Evolutionary conservation across 2,113 vertebrate species (phyloP), one percentile per base, ranked within the genome.

Genomic region (Maylandia zebra): DNA sequence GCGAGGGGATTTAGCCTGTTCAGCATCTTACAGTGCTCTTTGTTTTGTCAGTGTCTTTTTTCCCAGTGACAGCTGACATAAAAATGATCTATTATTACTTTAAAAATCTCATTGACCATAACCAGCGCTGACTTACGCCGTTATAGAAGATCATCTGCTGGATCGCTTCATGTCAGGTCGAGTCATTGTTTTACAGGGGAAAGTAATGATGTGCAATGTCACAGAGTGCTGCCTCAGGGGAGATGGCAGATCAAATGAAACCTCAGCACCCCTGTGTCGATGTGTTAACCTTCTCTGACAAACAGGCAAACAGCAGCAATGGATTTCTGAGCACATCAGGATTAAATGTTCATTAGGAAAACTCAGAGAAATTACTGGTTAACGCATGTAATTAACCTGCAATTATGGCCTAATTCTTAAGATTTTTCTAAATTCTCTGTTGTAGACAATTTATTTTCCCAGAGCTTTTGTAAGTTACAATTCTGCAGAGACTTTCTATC

Each of bases 241-340:
- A 24, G 79, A 89, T 16, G 78, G 82, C 84, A 59, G 50, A 88
- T 89, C 57, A 89, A 82, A 89, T 81, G 45, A 86, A 53, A 87
- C 88, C 87, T 86, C 86, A 87, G 30, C 16, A 27, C n/a, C 59
- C 88, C 36, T 30, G 50, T 88, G 74, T 78, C 27, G n/a, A 56
- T 14, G n/a, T 66, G 66, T 86, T 88, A 91, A 87, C 88, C 82
- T 93, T 78, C 85, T 41, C 59, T 85, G 76, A 84, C 64, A 89
- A 82, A 86, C 55, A 88, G 34, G 71, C 27, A 88, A 71, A 84
- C 56, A 78, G 79, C 61, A 50, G 34, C n/a, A 24, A 64, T 81
- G 14, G 64, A 55, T 78, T 64, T 86, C 48, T 32, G 36, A 55
- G 74, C 74, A 50, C 74, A 32, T 50, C 74, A 50, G 74, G 74